Evolutionary conservation across 2,888 invertebrate genomes (phyloP), one percentile per base, ranked within the genome.

Genomic region (Pammene fasciana): DNA sequence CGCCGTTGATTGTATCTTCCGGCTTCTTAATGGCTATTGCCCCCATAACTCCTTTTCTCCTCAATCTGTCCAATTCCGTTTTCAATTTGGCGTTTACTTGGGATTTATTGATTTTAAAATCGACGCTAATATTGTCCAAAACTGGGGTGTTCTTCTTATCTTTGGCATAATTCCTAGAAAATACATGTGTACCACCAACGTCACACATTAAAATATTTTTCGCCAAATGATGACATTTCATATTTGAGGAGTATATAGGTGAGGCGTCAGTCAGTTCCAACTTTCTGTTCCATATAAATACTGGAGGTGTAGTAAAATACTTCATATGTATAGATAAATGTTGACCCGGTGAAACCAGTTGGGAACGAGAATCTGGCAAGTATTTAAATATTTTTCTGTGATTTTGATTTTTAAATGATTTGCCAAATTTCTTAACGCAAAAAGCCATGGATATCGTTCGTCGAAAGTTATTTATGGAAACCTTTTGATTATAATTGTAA

Each of bases 31-130:
- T 18, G 13, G 1, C 5, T 1, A 61, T 50, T 5, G 50, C 61
- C n/a, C 38, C 50, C 61, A 61, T 61, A n/a, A 18, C 48, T 8
- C 61, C 61, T 16, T 48, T 50, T 18, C 13, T 36, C 9, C 16
- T 38, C 11, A 61, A 36, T 13, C 61, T 50, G 13, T 13, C 38
- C 9, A 16, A 9, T 48, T 61, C 61, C 14, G 2, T 13, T 38
- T 48, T 10, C 61, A 61, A 9, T 18, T 61, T 1, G 7, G 5
- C 7, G 38, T 38, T 6, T 5, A 13, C 1, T 10, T 8, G 11
- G 0, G 16, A 14, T 5, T 0, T 9, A 9, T 60, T 46, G 6
- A 34, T 14, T 16, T 8, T 38, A 7, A 26, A 0, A 13, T 26
- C 13, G n/a, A n/a, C n/a, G 8, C 11, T 13, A 11, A 18, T 10